These are phyloP conservation scores for Leptinotarsa rubiginosa DNA, from an alignment of 2,888 invertebrate genomes.

Conservation along the genomic window DNA sequence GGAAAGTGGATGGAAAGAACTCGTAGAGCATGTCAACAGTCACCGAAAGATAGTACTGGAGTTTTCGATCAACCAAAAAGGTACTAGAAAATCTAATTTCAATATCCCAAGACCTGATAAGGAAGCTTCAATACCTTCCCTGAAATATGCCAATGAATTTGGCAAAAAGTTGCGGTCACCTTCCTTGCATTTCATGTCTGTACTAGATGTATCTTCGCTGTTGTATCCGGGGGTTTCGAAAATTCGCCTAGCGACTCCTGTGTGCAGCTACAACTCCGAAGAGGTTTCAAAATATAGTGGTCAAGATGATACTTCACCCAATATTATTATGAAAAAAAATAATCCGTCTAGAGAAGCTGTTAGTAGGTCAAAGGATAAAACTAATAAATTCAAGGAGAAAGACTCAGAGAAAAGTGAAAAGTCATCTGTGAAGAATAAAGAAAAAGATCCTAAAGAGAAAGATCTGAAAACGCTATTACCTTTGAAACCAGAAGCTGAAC, in stretches of 20 bases:
- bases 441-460: slow-evolving; percentile 27
- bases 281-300: slow-evolving; percentile 59
- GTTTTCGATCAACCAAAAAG: slow-evolving; percentile 50
- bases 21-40: slow-evolving; percentile 53
- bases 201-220: slow-evolving; percentile 59
- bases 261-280: slow-evolving; percentile 57
- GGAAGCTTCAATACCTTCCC: background rate
- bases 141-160: background rate
- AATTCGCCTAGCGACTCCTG: slow-evolving; percentile 57
- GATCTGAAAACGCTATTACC: slow-evolving; percentile 23
- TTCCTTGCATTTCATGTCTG: slow-evolving; percentile 61
- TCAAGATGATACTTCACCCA: slow-evolving; percentile 59
- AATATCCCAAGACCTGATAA: slow-evolving; percentile 3
- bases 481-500: slow-evolving; percentile 40
- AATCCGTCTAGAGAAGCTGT: slow-evolving; percentile 30
- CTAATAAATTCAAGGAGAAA: slow-evolving; percentile 28
- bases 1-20: slow-evolving; percentile 46
- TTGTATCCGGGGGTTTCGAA: slow-evolving; percentile 61
- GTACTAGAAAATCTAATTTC: background rate
- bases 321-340: slow-evolving; percentile 48
- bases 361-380: slow-evolving; percentile 29
- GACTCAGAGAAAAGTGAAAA: slow-evolving; percentile 30
- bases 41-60: slow-evolving; percentile 59
- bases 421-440: slow-evolving; percentile 23
- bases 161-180: slow-evolving; percentile 36